A percentile compares a stretch with the other conserved stretches of the same genome.
Conservation (phyloP, 2,888 invertebrate genomes). For the Rhamnusium bicolor region DNA sequence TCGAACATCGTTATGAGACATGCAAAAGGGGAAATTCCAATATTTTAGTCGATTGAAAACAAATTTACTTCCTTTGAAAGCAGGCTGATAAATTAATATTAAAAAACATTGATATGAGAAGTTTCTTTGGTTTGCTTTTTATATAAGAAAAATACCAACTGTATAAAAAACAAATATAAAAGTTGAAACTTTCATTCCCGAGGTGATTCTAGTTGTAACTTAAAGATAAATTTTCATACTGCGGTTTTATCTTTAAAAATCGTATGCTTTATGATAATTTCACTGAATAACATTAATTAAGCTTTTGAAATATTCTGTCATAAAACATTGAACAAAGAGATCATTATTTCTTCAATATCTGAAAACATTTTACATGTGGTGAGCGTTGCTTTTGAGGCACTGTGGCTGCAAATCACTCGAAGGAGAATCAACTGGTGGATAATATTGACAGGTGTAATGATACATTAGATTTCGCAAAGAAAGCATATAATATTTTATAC, state of each 20-base stretch:
- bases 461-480: no score
- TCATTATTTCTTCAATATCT: no score
- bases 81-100: not conserved
- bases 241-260: no score
- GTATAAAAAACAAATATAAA: not conserved
- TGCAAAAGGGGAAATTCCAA: not conserved
- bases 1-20: not conserved
- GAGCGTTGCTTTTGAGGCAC: no score
- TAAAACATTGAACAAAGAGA: not conserved
- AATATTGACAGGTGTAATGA: no score
- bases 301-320: not conserved
- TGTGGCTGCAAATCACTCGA: no score
- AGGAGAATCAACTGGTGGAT: no score
- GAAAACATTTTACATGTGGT: no score
- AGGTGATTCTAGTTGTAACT: not conserved
- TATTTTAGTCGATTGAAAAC: not conserved
- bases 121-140: no score
- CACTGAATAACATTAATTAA: not conserved
- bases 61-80: not conserved
- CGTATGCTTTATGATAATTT: not conserved
- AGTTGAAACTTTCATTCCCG: not conserved
- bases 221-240: not conserved
- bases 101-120: not conserved
- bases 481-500: no score
- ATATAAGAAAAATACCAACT: no score